Percentiles rank a stretch among this genome's conserved stretches.
These are phyloP conservation scores for Dicranocentrus wangi DNA, from an alignment of 2,888 invertebrate genomes.

Conservation along the genomic window DNA sequence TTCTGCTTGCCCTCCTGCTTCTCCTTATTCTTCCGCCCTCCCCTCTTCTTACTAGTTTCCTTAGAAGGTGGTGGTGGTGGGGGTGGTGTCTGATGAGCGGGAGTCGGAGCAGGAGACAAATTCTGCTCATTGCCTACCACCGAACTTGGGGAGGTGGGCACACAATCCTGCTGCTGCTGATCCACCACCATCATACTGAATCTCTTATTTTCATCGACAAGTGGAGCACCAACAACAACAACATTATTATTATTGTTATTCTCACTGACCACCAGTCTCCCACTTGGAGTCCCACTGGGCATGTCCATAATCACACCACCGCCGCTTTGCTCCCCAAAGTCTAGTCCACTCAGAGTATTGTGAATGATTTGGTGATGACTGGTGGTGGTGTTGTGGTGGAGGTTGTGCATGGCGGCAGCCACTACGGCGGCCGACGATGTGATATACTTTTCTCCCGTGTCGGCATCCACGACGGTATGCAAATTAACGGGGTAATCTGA, in stretches of 20 bases:
- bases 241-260: constrained; percentile 38
- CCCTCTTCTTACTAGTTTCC: constrained; percentile 38
- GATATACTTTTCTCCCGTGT: constrained; percentile 43
- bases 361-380: constrained; percentile 12
- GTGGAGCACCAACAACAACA: constrained; percentile 29
- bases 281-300: background rate
- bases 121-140: constrained; percentile 15
- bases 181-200: constrained; percentile 28
- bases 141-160: constrained; percentile 1
- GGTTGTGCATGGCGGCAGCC: constrained; percentile 24
- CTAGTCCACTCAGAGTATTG: constrained; percentile 6
- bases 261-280: constrained; percentile 16
- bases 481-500: constrained; percentile 55
- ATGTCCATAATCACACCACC: constrained; percentile 50
- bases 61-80: constrained; percentile 39
- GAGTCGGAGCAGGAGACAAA: background rate
- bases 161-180: constrained; percentile 16
- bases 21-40: constrained; percentile 58
- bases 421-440: constrained; percentile 28
- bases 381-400: background rate
- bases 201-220: constrained; percentile 32
- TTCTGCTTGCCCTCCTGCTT: constrained; percentile 48
- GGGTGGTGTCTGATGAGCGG: constrained; percentile 21
- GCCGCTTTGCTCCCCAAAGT: constrained; percentile 18
- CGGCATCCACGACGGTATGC: constrained; percentile 53